These are phyloP conservation scores for Porites cylindrica DNA, from an alignment of 92 coral and sea anemone species.

Conservation along the genomic window DNA sequence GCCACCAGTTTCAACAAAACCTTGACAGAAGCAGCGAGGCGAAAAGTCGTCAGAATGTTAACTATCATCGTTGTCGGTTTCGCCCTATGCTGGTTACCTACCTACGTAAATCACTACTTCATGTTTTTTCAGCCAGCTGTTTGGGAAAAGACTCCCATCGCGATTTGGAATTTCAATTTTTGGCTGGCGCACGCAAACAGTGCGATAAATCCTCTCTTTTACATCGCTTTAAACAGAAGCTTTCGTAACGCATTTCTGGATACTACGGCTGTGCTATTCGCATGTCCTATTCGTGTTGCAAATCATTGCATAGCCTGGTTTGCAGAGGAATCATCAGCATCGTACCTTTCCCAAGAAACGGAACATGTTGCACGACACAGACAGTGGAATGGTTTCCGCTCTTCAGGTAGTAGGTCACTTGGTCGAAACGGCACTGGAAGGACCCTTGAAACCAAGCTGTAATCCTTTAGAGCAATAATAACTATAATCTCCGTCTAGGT, in stretches of 20 bases:
- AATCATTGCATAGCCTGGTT: slow-evolving; percentile 2
- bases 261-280: not conserved
- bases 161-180: slow-evolving; percentile 13
- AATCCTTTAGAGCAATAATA: not conserved
- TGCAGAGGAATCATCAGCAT: not conserved
- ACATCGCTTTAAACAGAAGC: slow-evolving; percentile 54
- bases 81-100: slow-evolving; percentile 76
- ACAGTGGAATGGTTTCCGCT: slow-evolving; percentile 1
- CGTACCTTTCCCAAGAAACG: not conserved
- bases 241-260: slow-evolving; percentile 60
- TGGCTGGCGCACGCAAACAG: slow-evolving; percentile 79
- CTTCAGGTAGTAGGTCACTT: not conserved
- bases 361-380: not conserved
- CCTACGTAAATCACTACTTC: slow-evolving; percentile 62
- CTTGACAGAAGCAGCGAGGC: slow-evolving; percentile 21
- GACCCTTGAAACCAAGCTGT: slow-evolving; percentile 16
- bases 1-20: slow-evolving; percentile 20
- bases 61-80: slow-evolving; percentile 56
- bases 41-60: slow-evolving; percentile 70
- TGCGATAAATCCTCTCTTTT: slow-evolving; percentile 76
- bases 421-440: not conserved
- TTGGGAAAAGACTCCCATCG: slow-evolving; percentile 6
- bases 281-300: slow-evolving; percentile 12
- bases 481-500: too few species aligned
- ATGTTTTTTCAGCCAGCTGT: slow-evolving; percentile 10